Base-by-base conservation (phyloP, 2,888 invertebrate species). In the Phyllotreta striolata region DNA sequence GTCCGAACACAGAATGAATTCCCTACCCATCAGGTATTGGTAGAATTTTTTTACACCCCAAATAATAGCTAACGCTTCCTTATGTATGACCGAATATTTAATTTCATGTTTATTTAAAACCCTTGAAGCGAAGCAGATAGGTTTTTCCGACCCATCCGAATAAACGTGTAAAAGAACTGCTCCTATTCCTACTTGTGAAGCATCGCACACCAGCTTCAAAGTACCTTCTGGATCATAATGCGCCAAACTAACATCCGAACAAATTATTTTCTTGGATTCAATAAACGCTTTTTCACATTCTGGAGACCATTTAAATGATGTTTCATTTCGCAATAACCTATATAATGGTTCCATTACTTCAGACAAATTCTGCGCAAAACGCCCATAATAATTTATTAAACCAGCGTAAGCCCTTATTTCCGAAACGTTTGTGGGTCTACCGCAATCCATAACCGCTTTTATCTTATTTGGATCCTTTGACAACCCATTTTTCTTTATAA, bases 401-500 rank as follows among this genome's bases (percentile, higher is more conserved):
- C 62, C 55, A 8, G 47, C 13, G 38, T 46, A 55, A 13, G 55
- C 61, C 14, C 52, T 54, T 8, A 55, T 12, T 6, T 61, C 61
- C 46, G 40, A 55, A 39, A 55, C 35, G 49, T 55, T 55, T 13
- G 12, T 55, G 4, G 62, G 47, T 41, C 35, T 10, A 8, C 24
- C 47, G 8, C 46, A 55, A 9, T 55, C 13, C 24, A 46, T 49
- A 24, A 55, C 49, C 5, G 62, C 62, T 9, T 54, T 51, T 40
- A 55, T 37, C 40, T 55, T 56, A 43, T 44, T 35, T 9, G 51
- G 51, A 51, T 57, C 40, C 38, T 57, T 57, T 10, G 40, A 43
- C n/a, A 57, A 57, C 13, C 63, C 57, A 9, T 63, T 7, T 43
- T 51, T 57, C 40, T 63, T 57, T 39, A 62, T 62, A n/a, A 58